Conservation (phyloP, 2,888 invertebrate species). For the Caenorhabditis sp. region DNA sequence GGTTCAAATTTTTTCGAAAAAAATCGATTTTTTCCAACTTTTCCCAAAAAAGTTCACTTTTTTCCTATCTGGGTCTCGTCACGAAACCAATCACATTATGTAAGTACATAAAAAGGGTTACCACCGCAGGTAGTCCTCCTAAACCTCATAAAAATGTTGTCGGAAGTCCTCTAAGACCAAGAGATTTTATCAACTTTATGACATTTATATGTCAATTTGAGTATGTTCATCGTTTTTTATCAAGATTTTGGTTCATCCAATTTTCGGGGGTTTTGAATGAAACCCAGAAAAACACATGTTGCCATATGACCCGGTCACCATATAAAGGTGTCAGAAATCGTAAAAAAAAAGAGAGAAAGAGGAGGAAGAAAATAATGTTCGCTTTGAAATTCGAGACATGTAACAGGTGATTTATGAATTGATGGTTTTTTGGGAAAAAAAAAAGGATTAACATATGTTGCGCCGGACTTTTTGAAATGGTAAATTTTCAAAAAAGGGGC, state of each 20-base stretch:
- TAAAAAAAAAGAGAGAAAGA: too few species aligned
- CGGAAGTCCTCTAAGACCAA: background rate
- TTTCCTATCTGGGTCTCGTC: too few species aligned
- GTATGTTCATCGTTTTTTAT: background rate
- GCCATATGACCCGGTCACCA: slow-evolving; percentile 24
- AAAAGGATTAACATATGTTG: background rate
- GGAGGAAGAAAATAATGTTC: too few species aligned
- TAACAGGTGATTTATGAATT: background rate
- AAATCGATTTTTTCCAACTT: too few species aligned
- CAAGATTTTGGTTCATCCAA: background rate
- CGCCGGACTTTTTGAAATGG: background rate
- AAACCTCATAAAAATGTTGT: background rate
- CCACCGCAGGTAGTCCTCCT: too few species aligned
- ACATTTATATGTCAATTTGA: slow-evolving; percentile 1
- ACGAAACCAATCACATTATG: too few species aligned
- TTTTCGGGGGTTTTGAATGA: slow-evolving; percentile 1
- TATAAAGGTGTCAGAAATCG: slow-evolving; percentile 3
- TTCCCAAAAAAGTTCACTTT: too few species aligned
- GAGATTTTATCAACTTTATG: background rate
- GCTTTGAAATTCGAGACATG: slow-evolving; percentile 36
- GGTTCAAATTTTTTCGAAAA: background rate
- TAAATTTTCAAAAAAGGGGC: too few species aligned
- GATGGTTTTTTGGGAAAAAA: background rate
- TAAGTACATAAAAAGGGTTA: too few species aligned
- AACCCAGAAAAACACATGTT: slow-evolving; percentile 11